phyloP scores from a whole-genome alignment of 2,888 invertebrate genomes.

The Mechanitis mazaeus region DNA sequence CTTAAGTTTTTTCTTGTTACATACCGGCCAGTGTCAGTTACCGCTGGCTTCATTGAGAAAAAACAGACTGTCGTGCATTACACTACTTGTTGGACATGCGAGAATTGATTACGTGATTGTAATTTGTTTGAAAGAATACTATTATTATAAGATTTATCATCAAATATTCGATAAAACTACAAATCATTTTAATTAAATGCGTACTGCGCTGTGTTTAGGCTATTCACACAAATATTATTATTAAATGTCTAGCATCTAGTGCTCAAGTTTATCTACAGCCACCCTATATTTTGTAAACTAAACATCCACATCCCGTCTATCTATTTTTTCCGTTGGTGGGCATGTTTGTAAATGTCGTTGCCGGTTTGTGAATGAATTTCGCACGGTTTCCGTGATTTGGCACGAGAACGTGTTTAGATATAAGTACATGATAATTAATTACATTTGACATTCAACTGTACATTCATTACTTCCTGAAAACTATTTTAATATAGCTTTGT shows the following conservation, averaged over 20 bases:
- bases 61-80: slow-evolving; percentile 37
- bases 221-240: slow-evolving; percentile 32
- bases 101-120: slow-evolving; percentile 37
- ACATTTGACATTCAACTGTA: background rate
- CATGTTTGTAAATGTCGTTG: slow-evolving; percentile 67
- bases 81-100: slow-evolving; percentile 36
- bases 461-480: too few species aligned
- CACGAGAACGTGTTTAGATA: slow-evolving; percentile 36
- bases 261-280: slow-evolving; percentile 47
- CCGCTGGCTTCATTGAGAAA: slow-evolving; percentile 37
- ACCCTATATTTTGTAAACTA: slow-evolving; percentile 73
- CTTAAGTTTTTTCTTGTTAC: slow-evolving; percentile 67
- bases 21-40: slow-evolving; percentile 66
- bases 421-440: slow-evolving; percentile 17
- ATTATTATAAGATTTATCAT: background rate
- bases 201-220: slow-evolving; percentile 7
- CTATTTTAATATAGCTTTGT: too few species aligned
- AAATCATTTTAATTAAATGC: too few species aligned
- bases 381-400: slow-evolving; percentile 66
- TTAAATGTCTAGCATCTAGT: slow-evolving; percentile 36
- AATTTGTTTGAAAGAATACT: slow-evolving; percentile 29
- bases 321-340: slow-evolving; percentile 70
- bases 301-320: slow-evolving; percentile 62
- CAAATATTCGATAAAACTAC: too few species aligned
- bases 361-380: slow-evolving; percentile 70